These are phyloP conservation scores for Drosophila bocki DNA, from an alignment of 1,140 invertebrate species.

Conservation along the genomic window DNA sequence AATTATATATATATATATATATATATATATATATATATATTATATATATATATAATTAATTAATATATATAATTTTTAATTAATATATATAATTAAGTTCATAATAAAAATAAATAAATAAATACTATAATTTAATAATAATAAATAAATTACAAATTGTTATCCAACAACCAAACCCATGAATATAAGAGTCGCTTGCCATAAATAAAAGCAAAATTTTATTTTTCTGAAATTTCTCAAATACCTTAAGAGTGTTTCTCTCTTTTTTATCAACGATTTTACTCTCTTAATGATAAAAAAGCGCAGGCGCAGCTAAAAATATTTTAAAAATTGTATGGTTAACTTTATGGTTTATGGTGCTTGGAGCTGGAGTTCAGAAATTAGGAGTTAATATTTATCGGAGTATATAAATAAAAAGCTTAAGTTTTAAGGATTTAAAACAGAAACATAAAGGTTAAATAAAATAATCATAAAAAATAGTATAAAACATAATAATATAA, in stretches of 20 bases:
- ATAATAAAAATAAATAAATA: too few relatives aligned
- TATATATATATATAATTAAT: too few relatives aligned
- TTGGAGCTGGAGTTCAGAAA: not conserved
- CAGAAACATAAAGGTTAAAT: not conserved
- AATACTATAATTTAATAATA: too few relatives aligned
- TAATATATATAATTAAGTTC: too few relatives aligned
- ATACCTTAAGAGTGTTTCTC: constrained; percentile 4
- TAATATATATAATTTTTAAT: too few relatives aligned
- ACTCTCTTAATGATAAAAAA: not conserved
- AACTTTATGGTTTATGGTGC: constrained; percentile 14
- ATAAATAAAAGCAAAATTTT: constrained; percentile 56
- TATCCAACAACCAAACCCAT: constrained; percentile 34
- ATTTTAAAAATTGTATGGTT: constrained; percentile 14
- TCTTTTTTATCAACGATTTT: not conserved
- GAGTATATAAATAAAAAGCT: not conserved
- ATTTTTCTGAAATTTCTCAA: constrained; percentile 47
- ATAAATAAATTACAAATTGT: not conserved
- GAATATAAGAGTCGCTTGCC: constrained; percentile 53
- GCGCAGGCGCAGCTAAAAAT: constrained; percentile 17
- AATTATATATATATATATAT: too few relatives aligned
- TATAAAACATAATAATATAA: too few relatives aligned
- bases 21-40: too few relatives aligned
- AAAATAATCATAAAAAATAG: not conserved
- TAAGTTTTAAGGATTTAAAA: not conserved
- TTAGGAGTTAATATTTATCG: not conserved